A percentile compares a stretch with the other conserved stretches of the same genome.
Conservation (phyloP, 2,113 vertebrate species). For the human region GRCh38 chr14:49324001-49324500, state of each 20-base stretch:
- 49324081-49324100: neutral
- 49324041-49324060: neutral
- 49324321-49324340: neutral
- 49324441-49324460: neutral
- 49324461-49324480: neutral
- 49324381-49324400: neutral
- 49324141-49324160: neutral
- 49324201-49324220: neutral
- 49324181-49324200: neutral
- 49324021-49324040: neutral
- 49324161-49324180: neutral
- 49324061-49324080: constrained; percentile 32
- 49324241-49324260: neutral
- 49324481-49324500: neutral
- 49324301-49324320: neutral
- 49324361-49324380: neutral
- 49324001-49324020: neutral
- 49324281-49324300: neutral
- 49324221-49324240: neutral
- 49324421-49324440: neutral
- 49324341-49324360: neutral
- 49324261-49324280: neutral
- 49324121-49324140: neutral
- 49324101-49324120: neutral
- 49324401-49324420: neutral